Evolutionary conservation across 1,140 invertebrate genomes (phyloP), one percentile per base, ranked within the genome.

Genomic region (Thaumatotibia leucotreta): DNA sequence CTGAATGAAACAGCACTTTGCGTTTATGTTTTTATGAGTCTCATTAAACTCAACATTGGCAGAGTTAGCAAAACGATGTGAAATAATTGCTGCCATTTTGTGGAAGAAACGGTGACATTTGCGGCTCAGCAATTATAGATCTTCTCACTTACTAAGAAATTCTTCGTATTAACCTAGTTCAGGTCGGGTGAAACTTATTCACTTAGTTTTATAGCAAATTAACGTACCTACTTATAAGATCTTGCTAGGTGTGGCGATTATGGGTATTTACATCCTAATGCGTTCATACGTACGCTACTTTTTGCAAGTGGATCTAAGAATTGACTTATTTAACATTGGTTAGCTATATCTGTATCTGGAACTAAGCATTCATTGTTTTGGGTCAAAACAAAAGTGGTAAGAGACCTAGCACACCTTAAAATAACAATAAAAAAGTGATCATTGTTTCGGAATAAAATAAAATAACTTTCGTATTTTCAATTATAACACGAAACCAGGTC

Each of bases 381-480:
- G 2, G 27, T 6, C 2, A 29, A 29, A 29, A 29, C 6, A 29
- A 29, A n/a, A n/a, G n/a, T n/a, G n/a, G n/a, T n/a, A n/a, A n/a
- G n/a, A n/a, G n/a, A n/a, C n/a, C n/a, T 11, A n/a, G 4, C 32
- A 33, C 10, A 33, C 32, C 10, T 33, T 0, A 2, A 11, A 11
- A 1, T 33, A 33, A 33, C 32, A 2, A 11, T 11, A 33, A 33
- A 33, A 32, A 32, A 32, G 2, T 33, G 6, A 14, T 45, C 17
- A 23, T 20, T 9, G 17, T 10, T 24, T 22, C 11, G 52, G 52
- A 62, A 33, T 22, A 33, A n/a, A 8, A 0, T 22, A 63, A 63
- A 22, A 32, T 39, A 35, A 63, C 23, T 63, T 63, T 35, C 31
- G 61, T 32, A 17, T 39, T 63, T 63, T 17, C 31, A 62, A 62